Evolutionary conservation across 2,888 invertebrate species (phyloP).

Genomic region (Pollenia angustigena): DNA sequence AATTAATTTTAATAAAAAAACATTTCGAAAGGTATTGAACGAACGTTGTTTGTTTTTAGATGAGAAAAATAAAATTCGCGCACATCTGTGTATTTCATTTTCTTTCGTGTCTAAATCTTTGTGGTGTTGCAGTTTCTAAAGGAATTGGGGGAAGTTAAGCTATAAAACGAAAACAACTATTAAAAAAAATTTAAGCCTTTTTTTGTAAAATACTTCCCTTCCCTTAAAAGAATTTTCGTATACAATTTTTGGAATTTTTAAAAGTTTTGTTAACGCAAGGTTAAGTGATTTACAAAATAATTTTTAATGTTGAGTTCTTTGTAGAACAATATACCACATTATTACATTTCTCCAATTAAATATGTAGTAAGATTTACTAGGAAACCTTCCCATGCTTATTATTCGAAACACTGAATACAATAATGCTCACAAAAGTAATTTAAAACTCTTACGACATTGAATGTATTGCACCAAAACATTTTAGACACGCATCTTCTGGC

Average conservation of each 20-base stretch:
- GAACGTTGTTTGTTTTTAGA: neutral
- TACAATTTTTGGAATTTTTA: too few relatives aligned
- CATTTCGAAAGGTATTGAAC: slow-evolving; percentile 8
- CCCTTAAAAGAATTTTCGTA: too few relatives aligned
- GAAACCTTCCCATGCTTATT: slow-evolving; percentile 29
- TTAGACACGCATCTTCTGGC: neutral
- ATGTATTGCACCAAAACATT: neutral
- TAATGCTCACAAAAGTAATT: neutral
- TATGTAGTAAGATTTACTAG: neutral
- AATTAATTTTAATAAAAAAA: slow-evolving; percentile 32
- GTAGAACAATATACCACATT: too few relatives aligned
- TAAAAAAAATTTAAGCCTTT: neutral
- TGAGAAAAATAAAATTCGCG: slow-evolving; percentile 6
- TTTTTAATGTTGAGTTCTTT: too few relatives aligned
- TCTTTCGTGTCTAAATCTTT: slow-evolving; percentile 1
- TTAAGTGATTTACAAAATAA: too few relatives aligned
- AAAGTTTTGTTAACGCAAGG: too few relatives aligned
- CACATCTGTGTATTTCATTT: slow-evolving; percentile 18
- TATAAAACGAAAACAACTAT: neutral
- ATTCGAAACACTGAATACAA: slow-evolving; percentile 43
- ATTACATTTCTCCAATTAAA: too few relatives aligned
- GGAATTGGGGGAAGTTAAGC: neutral
- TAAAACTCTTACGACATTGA: neutral
- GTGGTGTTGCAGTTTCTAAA: neutral
- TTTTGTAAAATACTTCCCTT: too few relatives aligned